Base-by-base conservation (phyloP, 1,140 invertebrate species). In the Prorops nasuta region DNA sequence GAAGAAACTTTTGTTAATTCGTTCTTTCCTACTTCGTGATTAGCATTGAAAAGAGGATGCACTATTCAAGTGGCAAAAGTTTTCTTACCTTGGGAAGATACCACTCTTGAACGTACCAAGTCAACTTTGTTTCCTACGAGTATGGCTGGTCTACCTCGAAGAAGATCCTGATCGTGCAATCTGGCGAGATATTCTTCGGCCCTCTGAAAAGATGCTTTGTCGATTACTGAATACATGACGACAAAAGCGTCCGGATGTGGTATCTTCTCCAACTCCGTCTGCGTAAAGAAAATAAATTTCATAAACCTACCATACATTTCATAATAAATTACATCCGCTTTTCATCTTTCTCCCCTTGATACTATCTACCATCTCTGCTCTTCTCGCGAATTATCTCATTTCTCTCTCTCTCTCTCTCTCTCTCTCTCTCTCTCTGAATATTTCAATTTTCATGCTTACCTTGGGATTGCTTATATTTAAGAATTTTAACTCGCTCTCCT, bases 71-170 rank as follows among this genome's bases (percentile, higher is more conserved):
- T n/a, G n/a, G n/a, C n/a, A n/a, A n/a, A n/a, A n/a, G n/a, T n/a
- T n/a, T n/a, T 50, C 18, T 80, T 77, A 96, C 94, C 95, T 84
- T 95, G 89, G 17, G 88, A 85, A 14, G 90, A 88, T 12, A 98
- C 90, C 16, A 89, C 86, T 67, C 94, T 81, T 66, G 90, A 92
- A 53, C 96, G 79, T 19, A 93, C 96, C 59, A 98, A 82, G 76
- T 98, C 96, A 45, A 93, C 89, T 80, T 98, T 98, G 77, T 98
- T 98, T 14, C 86, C 96, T 3, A 95, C 94, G 22, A 98, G 75
- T 51, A 98, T 89, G 24, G 91, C 85, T 0, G 94, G 87, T 59
- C 87, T 79, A 1, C 82, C 80, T 19, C 89, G 78, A 17, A 90
- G 78, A 51, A 91, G 77, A 62, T 91, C 89, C 61, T 83, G 82